Evolutionary conservation across 2,797 vertebrate species (phyloP).

Genomic region (Loriculus beryllinus): DNA sequence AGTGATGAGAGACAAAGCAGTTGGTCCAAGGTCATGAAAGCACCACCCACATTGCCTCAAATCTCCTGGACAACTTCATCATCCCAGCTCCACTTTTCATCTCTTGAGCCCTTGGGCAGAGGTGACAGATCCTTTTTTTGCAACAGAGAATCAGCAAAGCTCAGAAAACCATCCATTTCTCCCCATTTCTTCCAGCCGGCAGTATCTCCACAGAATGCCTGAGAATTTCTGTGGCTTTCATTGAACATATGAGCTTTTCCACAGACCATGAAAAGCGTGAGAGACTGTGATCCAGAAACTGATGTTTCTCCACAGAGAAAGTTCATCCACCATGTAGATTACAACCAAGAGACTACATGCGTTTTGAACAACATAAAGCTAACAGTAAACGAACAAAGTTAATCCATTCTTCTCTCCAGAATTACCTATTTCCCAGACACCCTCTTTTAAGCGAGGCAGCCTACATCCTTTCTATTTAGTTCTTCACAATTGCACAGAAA

Average conservation of each 20-base stretch:
- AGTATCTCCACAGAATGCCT: not conserved
- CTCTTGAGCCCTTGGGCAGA: not conserved
- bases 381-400: not conserved
- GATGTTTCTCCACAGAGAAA: not conserved
- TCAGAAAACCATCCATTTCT: not conserved
- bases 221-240: not conserved
- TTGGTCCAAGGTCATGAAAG: conserved; percentile 23
- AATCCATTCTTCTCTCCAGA: not conserved
- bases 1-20: not conserved
- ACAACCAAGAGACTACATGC: not conserved
- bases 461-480: not conserved
- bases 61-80: not conserved
- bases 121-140: not conserved
- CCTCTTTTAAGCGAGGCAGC: not conserved
- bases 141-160: not conserved
- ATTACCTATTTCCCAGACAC: not conserved
- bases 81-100: not conserved
- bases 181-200: not conserved
- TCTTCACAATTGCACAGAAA: not conserved
- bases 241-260: not conserved
- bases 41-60: not conserved
- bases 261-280: not conserved
- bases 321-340: not conserved
- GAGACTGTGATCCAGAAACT: not conserved
- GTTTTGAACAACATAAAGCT: not conserved